Evolutionary conservation across 2,888 invertebrate genomes (phyloP).

Genomic region (Troides oblongomaculatus): DNA sequence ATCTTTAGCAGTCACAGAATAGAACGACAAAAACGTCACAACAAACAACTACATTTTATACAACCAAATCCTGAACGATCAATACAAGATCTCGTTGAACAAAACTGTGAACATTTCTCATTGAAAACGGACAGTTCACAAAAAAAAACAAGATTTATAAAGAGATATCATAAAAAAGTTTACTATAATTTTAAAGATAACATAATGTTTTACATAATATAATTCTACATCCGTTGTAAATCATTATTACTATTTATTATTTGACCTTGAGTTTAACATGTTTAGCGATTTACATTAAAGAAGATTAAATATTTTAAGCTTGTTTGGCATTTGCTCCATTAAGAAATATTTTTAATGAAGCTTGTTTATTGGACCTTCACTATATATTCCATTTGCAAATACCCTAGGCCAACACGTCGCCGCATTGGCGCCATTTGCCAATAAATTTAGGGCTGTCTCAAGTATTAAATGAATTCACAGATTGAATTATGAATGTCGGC

Average conservation of each 20-base stretch:
- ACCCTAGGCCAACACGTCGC: constrained; percentile 62
- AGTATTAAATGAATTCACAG: constrained; percentile 72
- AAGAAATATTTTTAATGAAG: constrained; percentile 25
- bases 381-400: constrained; percentile 29
- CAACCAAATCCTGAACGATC: too few species aligned
- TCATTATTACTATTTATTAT: constrained; percentile 8
- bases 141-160: neutral
- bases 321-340: constrained; percentile 21
- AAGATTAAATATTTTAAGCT: constrained; percentile 23
- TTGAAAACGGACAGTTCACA: too few species aligned
- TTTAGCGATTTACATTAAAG: constrained; percentile 12
- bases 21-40: neutral
- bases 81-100: too few species aligned
- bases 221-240: constrained; percentile 8
- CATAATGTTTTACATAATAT: too few species aligned
- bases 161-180: neutral
- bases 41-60: too few species aligned
- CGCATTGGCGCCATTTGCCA: constrained; percentile 71
- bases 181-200: too few species aligned
- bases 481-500: constrained; percentile 71
- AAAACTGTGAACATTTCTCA: too few species aligned
- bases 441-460: constrained; percentile 77
- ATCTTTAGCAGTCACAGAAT: constrained; percentile 30
- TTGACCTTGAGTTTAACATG: constrained; percentile 24
- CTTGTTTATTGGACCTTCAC: constrained; percentile 26